Conservation (phyloP, 2,888 invertebrate species). For the Lepidonotus clava region DNA sequence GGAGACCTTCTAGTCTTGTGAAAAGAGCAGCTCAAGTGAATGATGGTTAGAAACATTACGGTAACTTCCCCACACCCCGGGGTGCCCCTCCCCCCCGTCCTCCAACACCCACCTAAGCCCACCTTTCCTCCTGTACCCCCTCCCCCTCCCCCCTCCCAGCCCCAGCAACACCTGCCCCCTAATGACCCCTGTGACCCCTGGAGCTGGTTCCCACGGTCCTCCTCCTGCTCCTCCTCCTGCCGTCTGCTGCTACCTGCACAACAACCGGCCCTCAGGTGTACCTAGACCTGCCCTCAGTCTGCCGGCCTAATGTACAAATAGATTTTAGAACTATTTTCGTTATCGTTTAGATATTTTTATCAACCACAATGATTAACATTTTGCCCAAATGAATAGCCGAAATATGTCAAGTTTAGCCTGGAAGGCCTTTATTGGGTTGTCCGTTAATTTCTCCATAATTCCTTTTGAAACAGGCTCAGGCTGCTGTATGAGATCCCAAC, state of each 20-base stretch:
- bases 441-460: no score
- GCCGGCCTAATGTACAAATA: not conserved
- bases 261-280: not conserved
- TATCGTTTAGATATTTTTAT: no score
- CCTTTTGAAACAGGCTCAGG: no score
- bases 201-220: not conserved
- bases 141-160: not conserved
- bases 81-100: not conserved
- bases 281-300: not conserved
- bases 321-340: not conserved
- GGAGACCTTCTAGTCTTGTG: no score
- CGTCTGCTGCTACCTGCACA: not conserved
- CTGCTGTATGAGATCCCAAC: no score
- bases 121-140: not conserved
- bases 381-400: no score
- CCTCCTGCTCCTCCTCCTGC: not conserved
- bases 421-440: no score
- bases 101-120: not conserved
- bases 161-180: not conserved
- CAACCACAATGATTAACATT: no score
- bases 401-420: no score
- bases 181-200: not conserved
- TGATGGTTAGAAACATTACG: no score
- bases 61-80: no score
- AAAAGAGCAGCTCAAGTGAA: no score